These are phyloP conservation scores for Pteruthius melanotis DNA, from an alignment of 2,113 vertebrate genomes.

Conservation along the genomic window DNA sequence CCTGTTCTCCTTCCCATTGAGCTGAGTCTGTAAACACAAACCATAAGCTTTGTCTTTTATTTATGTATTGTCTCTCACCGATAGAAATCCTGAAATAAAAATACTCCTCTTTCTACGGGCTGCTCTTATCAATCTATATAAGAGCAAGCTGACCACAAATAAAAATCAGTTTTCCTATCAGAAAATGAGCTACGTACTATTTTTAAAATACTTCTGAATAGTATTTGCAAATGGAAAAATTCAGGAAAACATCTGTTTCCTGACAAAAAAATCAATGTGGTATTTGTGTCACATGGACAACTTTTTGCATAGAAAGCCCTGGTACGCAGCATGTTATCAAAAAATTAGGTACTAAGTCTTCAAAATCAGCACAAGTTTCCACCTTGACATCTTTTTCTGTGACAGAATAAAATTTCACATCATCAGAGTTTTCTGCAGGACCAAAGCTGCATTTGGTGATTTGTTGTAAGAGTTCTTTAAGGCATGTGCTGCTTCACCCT, in stretches of 20 bases:
- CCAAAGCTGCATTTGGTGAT: not conserved
- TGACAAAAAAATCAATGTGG: not conserved
- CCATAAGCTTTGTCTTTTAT: not conserved
- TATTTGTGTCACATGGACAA: not conserved
- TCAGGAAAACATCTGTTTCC: not conserved
- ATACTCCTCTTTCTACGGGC: not conserved
- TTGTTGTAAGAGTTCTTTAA: not conserved
- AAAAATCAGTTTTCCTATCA: not conserved
- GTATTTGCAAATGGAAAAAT: not conserved
- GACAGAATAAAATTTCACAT: not conserved
- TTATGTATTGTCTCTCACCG: not conserved
- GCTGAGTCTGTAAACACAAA: not conserved
- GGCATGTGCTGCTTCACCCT: not conserved
- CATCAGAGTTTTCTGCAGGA: not conserved
- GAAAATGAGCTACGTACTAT: not conserved
- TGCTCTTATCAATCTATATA: not conserved
- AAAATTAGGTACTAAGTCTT: not conserved
- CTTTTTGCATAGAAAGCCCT: not conserved
- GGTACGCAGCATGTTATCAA: rapidly evolving
- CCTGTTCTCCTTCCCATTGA: not conserved
- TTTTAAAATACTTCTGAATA: not conserved
- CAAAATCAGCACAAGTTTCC: not conserved
- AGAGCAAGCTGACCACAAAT: not conserved
- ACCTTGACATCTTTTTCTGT: not conserved
- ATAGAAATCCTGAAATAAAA: not conserved